phyloP scores from a whole-genome alignment of 2,797 vertebrate genomes.

The Sylvilagus floridanus region DNA sequence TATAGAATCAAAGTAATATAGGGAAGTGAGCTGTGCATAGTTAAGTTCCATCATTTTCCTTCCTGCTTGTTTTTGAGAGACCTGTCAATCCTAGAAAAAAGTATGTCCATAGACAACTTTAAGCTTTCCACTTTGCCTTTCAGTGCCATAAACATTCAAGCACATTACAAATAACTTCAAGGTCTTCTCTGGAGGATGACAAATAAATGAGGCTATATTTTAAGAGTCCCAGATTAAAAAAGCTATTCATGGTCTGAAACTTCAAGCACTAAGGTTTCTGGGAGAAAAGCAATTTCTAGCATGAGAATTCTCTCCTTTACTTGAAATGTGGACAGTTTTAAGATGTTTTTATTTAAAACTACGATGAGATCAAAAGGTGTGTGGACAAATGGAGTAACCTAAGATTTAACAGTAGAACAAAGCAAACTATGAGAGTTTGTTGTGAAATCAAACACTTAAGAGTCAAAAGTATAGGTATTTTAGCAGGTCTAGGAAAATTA shows the following conservation, averaged over 20 bases:
- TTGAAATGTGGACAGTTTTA: slow-evolving; percentile 54
- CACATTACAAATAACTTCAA: slow-evolving; percentile 37
- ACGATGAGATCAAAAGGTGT: not conserved
- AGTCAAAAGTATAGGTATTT: not conserved
- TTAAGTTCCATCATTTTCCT: not conserved
- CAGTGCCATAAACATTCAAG: not conserved
- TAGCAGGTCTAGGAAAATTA: not conserved
- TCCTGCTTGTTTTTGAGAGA: slow-evolving; percentile 25
- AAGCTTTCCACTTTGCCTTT: not conserved
- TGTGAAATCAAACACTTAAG: not conserved
- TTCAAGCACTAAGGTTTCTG: slow-evolving; percentile 38
- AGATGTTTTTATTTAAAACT: slow-evolving; percentile 33
- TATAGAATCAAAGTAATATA: not conserved
- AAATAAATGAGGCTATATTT: not conserved
- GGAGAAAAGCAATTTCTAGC: slow-evolving; percentile 11
- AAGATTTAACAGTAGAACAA: not conserved
- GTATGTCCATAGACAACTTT: not conserved
- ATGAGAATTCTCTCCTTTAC: not conserved
- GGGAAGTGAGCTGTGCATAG: not conserved
- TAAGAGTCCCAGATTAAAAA: not conserved
- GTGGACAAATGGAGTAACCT: not conserved
- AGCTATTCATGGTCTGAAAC: not conserved
- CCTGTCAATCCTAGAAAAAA: not conserved
- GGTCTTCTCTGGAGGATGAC: not conserved
- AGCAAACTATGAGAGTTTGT: not conserved